Percentiles rank a stretch among this genome's conserved stretches.
These are phyloP conservation scores for Pycnonotus jocosus DNA, from an alignment of 2,113 vertebrate species.

Conservation along the genomic window DNA sequence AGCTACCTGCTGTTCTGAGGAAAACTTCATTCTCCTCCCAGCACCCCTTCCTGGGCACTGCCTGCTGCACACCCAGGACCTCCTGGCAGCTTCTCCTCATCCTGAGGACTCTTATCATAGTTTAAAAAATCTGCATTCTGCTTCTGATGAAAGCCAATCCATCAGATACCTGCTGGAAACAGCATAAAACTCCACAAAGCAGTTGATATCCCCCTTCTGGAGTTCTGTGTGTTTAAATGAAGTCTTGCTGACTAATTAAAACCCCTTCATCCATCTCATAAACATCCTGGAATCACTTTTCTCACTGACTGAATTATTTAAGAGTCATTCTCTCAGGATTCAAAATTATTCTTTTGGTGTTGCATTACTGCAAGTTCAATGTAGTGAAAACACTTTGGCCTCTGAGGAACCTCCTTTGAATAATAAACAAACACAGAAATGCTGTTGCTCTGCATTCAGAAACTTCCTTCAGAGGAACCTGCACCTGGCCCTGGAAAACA, in stretches of 20 bases:
- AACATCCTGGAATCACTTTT: background rate
- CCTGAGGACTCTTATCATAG: background rate
- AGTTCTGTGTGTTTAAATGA: background rate
- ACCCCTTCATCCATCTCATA: conserved; percentile 38
- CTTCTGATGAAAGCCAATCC: background rate
- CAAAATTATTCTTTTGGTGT: background rate
- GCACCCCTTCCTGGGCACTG: accelerated
- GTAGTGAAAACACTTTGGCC: background rate
- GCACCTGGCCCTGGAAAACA: background rate
- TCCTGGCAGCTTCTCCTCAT: background rate
- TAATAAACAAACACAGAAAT: background rate
- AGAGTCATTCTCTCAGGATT: background rate
- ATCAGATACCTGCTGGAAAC: background rate
- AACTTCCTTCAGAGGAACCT: background rate
- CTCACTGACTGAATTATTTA: conserved; percentile 28
- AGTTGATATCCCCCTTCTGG: background rate
- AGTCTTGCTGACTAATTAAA: conserved; percentile 26
- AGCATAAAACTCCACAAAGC: background rate
- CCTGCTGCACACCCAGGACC: background rate
- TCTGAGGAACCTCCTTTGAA: background rate
- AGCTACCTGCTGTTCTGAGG: background rate
- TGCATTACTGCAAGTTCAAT: background rate
- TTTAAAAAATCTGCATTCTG: background rate
- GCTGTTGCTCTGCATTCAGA: background rate
- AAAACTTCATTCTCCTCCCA: background rate